A percentile compares a stretch with the other conserved stretches of the same genome.
These are phyloP conservation scores for Dallia pectoralis DNA, from an alignment of 2,797 vertebrate species.

Conservation along the genomic window DNA sequence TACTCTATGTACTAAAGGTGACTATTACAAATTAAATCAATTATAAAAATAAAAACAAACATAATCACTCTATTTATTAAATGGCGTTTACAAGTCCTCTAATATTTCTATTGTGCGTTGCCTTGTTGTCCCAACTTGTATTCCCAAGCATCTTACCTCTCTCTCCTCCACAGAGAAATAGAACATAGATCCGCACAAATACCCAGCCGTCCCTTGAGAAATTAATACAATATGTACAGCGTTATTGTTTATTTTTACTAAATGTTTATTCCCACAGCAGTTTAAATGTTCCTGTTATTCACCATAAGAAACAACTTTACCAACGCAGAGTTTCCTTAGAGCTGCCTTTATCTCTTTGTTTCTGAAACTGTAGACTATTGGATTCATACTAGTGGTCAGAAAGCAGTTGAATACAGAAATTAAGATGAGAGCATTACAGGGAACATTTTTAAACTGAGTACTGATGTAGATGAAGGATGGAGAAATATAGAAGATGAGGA, in stretches of 20 bases:
- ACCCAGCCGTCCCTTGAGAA: not conserved
- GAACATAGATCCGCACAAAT: not conserved
- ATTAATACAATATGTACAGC: conserved; percentile 3
- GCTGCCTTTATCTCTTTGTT: conserved; percentile 11
- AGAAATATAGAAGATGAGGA: conserved; percentile 10
- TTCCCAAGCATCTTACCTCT: not conserved
- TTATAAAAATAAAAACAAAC: not conserved
- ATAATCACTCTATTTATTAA: not conserved
- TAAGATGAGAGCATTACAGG: not conserved
- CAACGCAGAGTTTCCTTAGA: not conserved
- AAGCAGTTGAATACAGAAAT: conserved; percentile 2
- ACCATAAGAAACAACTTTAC: not conserved
- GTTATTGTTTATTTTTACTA: not conserved
- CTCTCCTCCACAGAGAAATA: not conserved
- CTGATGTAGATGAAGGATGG: conserved; percentile 11
- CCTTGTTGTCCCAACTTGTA: not conserved
- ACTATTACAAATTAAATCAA: not conserved
- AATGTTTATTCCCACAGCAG: not conserved
- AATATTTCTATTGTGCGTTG: not conserved
- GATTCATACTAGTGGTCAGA: conserved; percentile 1
- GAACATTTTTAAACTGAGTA: not conserved
- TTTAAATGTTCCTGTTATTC: not conserved
- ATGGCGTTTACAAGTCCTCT: not conserved
- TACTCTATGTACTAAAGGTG: too few relatives aligned
- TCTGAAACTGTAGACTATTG: conserved; percentile 4